Percentiles rank a stretch among this genome's conserved stretches.
Evolutionary conservation across 2,113 vertebrate genomes (phyloP).

Genomic region (Istiophorus platypterus): DNA sequence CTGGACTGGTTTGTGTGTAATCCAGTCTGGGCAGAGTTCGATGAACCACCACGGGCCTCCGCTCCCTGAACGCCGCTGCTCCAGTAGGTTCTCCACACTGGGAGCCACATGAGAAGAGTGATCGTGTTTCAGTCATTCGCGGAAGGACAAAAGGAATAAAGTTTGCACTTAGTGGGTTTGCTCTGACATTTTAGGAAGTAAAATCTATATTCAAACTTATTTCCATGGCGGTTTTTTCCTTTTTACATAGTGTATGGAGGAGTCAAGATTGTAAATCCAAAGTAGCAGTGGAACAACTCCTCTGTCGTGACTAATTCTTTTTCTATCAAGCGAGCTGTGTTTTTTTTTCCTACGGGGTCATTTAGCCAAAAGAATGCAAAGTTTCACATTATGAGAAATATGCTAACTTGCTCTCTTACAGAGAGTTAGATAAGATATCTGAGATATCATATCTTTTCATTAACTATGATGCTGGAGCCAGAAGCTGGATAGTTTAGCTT

Average conservation of each 20-base stretch:
- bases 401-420: neutral
- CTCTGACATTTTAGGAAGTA: conserved; percentile 23
- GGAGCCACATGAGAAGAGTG: conserved; percentile 35
- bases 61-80: conserved; percentile 42
- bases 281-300: neutral
- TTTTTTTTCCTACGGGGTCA: neutral
- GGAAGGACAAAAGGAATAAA: neutral
- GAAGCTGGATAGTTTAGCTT: neutral
- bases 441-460: neutral
- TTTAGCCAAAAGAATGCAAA: neutral
- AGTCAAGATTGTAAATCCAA: neutral
- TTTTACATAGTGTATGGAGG: neutral
- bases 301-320: neutral
- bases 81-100: conserved; percentile 5
- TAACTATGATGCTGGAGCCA: neutral
- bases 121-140: conserved; percentile 23
- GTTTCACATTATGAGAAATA: neutral
- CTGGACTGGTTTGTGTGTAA: conserved; percentile 49
- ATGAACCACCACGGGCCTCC: neutral
- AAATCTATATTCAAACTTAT: conserved; percentile 14
- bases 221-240: conserved; percentile 36
- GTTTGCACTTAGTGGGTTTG: conserved; percentile 28
- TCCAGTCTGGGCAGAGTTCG: conserved; percentile 30
- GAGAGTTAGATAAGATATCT: neutral
- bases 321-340: neutral